These are phyloP conservation scores for Lepidostoma basale DNA, from an alignment of 1,140 invertebrate species.

Conservation along the genomic window DNA sequence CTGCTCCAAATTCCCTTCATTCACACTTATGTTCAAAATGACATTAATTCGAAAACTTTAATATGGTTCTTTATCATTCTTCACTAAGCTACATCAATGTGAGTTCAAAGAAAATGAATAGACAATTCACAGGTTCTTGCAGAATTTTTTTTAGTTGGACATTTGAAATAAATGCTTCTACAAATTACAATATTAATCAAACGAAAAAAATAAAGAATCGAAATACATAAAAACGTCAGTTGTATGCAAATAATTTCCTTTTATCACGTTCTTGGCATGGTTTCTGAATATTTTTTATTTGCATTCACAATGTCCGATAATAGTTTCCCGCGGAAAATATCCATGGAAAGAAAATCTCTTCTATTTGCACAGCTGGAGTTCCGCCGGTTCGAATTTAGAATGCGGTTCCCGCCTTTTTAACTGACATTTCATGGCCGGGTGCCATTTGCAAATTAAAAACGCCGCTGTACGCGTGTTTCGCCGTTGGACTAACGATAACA, in stretches of 20 bases:
- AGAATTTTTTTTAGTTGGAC: too few relatives aligned
- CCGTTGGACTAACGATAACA: background rate
- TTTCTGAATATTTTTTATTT: background rate
- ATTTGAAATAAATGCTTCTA: too few relatives aligned
- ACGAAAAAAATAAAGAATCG: too few relatives aligned
- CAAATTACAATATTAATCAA: too few relatives aligned
- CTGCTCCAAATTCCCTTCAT: too few relatives aligned
- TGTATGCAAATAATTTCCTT: background rate
- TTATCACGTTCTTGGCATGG: background rate
- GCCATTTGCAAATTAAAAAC: conserved; percentile 17
- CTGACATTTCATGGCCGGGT: conserved; percentile 14
- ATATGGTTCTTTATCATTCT: too few relatives aligned
- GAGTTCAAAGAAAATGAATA: too few relatives aligned
- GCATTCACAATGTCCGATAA: background rate
- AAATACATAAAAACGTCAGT: too few relatives aligned
- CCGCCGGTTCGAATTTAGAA: background rate
- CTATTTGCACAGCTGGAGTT: conserved; percentile 12
- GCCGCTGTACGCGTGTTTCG: background rate
- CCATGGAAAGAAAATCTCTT: conserved; percentile 1
- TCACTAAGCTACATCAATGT: too few relatives aligned
- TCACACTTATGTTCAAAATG: too few relatives aligned
- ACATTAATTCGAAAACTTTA: too few relatives aligned
- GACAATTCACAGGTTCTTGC: too few relatives aligned
- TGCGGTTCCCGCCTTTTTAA: conserved; percentile 10
- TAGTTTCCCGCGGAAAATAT: background rate